Conservation (phyloP, 2,888 invertebrate genomes). For the Carterocephalus palaemon region DNA sequence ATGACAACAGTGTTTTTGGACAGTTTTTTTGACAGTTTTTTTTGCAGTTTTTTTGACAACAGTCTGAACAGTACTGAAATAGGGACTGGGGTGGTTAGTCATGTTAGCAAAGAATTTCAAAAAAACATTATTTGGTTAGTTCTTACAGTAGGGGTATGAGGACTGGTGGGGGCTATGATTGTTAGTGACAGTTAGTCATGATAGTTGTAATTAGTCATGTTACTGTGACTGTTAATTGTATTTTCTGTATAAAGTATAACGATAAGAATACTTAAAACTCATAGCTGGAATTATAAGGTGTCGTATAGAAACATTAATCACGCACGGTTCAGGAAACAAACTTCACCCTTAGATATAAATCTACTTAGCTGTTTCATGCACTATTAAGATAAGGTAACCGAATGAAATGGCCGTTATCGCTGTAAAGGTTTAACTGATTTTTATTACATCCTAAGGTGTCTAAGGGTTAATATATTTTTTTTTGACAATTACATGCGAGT, state of each 20-base stretch:
- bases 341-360: constrained; percentile 64
- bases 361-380: constrained; percentile 63
- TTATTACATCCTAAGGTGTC: constrained; percentile 48
- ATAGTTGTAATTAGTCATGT: too few relatives aligned
- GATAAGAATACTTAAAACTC: not conserved
- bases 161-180: too few relatives aligned
- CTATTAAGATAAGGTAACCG: constrained; percentile 41
- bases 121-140: too few relatives aligned
- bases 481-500: not conserved
- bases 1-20: too few relatives aligned
- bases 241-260: constrained; percentile 4
- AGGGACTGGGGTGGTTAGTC: too few relatives aligned
- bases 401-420: constrained; percentile 57
- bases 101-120: too few relatives aligned
- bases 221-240: too few relatives aligned
- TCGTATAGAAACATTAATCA: constrained; percentile 71
- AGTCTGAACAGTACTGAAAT: too few relatives aligned
- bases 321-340: constrained; percentile 67
- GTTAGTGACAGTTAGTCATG: too few relatives aligned
- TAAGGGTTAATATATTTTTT: constrained; percentile 14
- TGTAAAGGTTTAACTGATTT: constrained; percentile 60
- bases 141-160: too few relatives aligned
- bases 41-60: too few relatives aligned
- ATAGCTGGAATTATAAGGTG: constrained; percentile 50
- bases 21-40: too few relatives aligned